phyloP scores from a whole-genome alignment of 2,113 vertebrate species.

The Baryphthengus martii region DNA sequence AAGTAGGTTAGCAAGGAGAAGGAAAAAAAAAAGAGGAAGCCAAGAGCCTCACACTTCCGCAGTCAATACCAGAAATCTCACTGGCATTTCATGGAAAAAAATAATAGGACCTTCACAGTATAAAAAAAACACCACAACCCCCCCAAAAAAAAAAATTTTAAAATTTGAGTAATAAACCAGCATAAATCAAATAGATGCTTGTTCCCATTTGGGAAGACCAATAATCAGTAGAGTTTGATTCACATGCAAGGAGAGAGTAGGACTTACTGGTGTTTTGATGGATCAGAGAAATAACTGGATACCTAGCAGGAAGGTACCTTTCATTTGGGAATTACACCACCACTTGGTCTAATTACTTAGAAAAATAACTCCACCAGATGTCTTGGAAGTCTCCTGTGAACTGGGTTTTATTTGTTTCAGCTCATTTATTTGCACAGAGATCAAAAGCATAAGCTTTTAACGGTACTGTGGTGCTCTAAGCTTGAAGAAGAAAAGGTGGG shows the following conservation, averaged over 20 bases:
- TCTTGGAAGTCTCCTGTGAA: slow-evolving; percentile 65
- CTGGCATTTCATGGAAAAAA: background rate
- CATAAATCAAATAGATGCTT: background rate
- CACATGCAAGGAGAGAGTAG: background rate
- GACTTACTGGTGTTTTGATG: slow-evolving; percentile 37
- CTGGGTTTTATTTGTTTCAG: slow-evolving; percentile 71
- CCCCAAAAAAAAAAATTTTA: too few relatives aligned
- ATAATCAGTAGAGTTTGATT: slow-evolving; percentile 26
- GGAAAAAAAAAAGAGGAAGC: background rate
- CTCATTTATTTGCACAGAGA: slow-evolving; percentile 69
- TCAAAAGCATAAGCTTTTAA: slow-evolving; percentile 60
- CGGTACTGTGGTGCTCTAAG: background rate
- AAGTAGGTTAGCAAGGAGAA: background rate
- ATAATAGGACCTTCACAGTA: background rate
- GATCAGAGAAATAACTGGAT: slow-evolving; percentile 50
- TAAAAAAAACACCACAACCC: background rate
- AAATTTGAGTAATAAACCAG: background rate
- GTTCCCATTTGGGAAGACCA: background rate
- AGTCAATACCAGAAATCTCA: background rate
- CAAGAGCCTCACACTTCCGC: background rate
- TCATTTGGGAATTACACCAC: slow-evolving; percentile 54
- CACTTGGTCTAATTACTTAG: slow-evolving; percentile 70
- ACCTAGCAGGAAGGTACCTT: slow-evolving; percentile 14
- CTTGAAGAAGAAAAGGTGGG: slow-evolving; percentile 15
- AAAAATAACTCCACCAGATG: slow-evolving; percentile 70